Base-by-base conservation (phyloP, 2,113 vertebrate genomes). In the Sula dactylatra region DNA sequence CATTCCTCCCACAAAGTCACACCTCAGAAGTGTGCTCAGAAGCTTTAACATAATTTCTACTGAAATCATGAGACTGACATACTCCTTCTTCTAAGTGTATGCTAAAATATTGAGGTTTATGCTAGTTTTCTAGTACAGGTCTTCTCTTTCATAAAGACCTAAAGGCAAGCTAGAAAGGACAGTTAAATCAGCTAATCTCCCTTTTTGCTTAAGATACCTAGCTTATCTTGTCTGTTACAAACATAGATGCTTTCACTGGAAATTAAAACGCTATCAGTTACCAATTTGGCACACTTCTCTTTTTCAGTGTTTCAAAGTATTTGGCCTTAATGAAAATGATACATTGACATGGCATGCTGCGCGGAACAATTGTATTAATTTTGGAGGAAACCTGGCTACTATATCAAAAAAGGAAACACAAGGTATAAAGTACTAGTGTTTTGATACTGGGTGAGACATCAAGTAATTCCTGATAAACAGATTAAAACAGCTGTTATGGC, bases 331-430 rank as follows among this genome's bases (percentile, higher is more conserved):
- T 84, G 94, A 97, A 92, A 97, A 98, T 16, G 97, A 98, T 18
- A 97, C 85, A 8, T 97, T 98, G 93, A 82, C 65, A 1, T 99
- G 99, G 99, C 96, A 98, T 0, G 93, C 97, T 5, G 98, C 99
- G 22, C 98, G 99, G 38, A 95, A 96, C 21, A 71, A 97, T 83
- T 99, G 99, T 91, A 95, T 96, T 45, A 80, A 49, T 76, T 96
- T 98, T 59, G 98, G 98, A 95, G 99, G 99, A 94, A 99, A 99
- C 91, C 96, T 99, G 87, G 98, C 85, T n/a, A 99, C 99, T n/a
- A 96, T 99, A 97, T 47, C 52, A 58, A 98, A 59, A 76, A 97
- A 98, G 26, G 97, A 94, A 94, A 98, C 98, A 19, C 99, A 99
- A 99, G 98, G 99, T 99, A 94, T 80, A 88, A 66, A 49, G 25